Evolutionary conservation across 2,888 invertebrate species (phyloP).

Genomic region (Ennomos quercinarius): DNA sequence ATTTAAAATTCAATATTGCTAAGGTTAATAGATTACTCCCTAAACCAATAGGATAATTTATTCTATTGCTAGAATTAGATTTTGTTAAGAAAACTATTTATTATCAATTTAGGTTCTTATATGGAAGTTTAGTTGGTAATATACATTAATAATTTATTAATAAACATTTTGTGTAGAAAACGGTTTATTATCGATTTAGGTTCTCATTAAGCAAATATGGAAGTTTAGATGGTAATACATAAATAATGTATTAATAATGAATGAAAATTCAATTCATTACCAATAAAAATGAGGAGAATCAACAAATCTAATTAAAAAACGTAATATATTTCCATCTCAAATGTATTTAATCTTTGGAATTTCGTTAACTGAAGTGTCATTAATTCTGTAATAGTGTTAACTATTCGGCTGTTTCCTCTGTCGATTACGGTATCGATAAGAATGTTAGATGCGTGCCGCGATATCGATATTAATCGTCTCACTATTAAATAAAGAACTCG

Average conservation of each 20-base stretch:
- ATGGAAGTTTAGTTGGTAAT: too few species aligned
- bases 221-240: too few species aligned
- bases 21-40: too few species aligned
- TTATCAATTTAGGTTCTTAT: too few species aligned
- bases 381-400: constrained; percentile 42
- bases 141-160: not conserved
- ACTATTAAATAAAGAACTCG: constrained; percentile 70
- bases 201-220: too few species aligned
- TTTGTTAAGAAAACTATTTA: too few species aligned
- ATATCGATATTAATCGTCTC: constrained; percentile 67
- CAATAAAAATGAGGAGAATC: too few species aligned
- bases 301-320: too few species aligned
- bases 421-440: constrained; percentile 56
- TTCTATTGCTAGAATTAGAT: too few species aligned
- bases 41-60: too few species aligned
- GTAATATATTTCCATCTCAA: constrained; percentile 6
- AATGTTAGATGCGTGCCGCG: constrained; percentile 53
- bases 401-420: constrained; percentile 39
- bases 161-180: not conserved
- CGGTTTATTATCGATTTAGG: too few species aligned
- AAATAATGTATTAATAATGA: not conserved
- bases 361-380: constrained; percentile 19
- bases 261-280: not conserved
- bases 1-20: too few species aligned
- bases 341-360: constrained; percentile 18